These are phyloP conservation scores for Sesia apiformis DNA, from an alignment of 2,888 invertebrate genomes.

Conservation along the genomic window DNA sequence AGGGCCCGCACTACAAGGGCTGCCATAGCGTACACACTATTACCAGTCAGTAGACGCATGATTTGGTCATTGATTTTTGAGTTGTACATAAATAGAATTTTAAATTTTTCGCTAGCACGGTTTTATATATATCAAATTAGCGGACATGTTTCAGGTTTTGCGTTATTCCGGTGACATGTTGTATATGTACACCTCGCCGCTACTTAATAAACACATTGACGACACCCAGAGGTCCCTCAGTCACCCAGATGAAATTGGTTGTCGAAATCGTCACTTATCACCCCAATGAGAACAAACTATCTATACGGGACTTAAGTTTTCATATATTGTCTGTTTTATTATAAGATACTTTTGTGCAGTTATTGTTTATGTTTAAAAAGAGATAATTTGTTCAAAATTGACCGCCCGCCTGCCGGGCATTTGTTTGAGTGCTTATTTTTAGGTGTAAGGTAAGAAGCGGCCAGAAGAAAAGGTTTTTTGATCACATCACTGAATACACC, in stretches of 20 bases:
- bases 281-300: conserved; percentile 69
- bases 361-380: conserved; percentile 29
- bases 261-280: conserved; percentile 44
- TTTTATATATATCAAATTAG: too few species aligned
- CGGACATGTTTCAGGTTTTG: too few species aligned
- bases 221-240: not conserved
- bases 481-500: conserved; percentile 72
- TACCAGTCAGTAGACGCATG: too few species aligned
- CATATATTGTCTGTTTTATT: conserved; percentile 21
- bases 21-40: too few species aligned
- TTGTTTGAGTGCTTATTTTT: conserved; percentile 68
- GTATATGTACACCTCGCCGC: too few species aligned
- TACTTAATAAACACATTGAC: too few species aligned
- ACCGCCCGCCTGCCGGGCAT: conserved; percentile 47
- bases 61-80: too few species aligned
- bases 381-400: conserved; percentile 73
- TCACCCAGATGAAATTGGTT: conserved; percentile 46
- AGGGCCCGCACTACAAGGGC: too few species aligned
- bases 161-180: too few species aligned
- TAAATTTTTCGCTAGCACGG: too few species aligned
- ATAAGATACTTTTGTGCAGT: conserved; percentile 23
- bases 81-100: too few species aligned
- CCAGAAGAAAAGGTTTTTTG: conserved; percentile 80
- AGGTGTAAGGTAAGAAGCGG: conserved; percentile 59
- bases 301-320: conserved; percentile 24